These are phyloP conservation scores for Eupithecia inturbata DNA, from an alignment of 2,888 invertebrate species.

Conservation along the genomic window DNA sequence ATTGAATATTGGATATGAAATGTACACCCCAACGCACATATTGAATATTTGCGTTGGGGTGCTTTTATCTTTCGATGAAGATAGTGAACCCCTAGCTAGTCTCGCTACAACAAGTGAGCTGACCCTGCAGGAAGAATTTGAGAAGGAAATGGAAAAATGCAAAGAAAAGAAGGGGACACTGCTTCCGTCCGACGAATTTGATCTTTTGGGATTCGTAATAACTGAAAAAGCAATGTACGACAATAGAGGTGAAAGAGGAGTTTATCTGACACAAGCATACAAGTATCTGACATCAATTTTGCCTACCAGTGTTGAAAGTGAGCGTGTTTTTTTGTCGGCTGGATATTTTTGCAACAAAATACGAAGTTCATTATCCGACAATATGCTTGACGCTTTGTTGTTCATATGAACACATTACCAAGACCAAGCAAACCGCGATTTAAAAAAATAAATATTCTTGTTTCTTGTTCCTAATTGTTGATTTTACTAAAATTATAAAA, in stretches of 20 bases:
- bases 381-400: background rate
- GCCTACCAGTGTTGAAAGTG: conserved; percentile 33
- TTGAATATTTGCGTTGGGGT: too few relatives aligned
- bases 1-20: too few relatives aligned
- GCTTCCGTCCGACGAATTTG: background rate
- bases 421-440: background rate
- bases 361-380: background rate
- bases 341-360: too few relatives aligned
- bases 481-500: too few relatives aligned
- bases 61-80: conserved; percentile 6
- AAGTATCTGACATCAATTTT: conserved; percentile 23
- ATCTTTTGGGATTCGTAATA: background rate
- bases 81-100: background rate
- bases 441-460: background rate
- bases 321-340: conserved; percentile 10
- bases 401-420: background rate
- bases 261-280: conserved; percentile 36
- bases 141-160: background rate
- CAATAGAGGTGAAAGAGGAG: conserved; percentile 27
- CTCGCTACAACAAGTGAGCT: conserved; percentile 6
- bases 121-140: background rate
- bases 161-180: conserved; percentile 2
- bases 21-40: too few relatives aligned
- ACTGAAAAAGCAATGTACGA: conserved; percentile 7
- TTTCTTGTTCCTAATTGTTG: too few relatives aligned